Percentiles rank a stretch among this genome's conserved stretches.
Evolutionary conservation across 2,113 vertebrate genomes (phyloP).

Genomic region (Neopipo cinnamomea): DNA sequence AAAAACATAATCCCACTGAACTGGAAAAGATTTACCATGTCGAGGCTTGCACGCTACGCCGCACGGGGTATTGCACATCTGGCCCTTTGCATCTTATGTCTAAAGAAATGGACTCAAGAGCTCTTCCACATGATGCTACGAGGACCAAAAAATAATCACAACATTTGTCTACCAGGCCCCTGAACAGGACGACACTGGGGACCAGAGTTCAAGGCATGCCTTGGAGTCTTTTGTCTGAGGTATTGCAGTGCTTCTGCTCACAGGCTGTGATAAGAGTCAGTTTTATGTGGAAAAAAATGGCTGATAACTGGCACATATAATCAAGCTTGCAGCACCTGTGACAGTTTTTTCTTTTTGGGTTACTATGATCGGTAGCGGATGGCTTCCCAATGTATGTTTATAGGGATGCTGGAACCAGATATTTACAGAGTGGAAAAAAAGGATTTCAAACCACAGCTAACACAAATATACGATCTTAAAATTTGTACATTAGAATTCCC

Average conservation of each 20-base stretch:
- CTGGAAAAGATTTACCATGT: neutral
- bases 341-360: neutral
- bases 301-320: neutral
- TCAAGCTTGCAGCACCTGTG: neutral
- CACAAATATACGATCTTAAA: neutral
- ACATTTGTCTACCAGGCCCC: neutral
- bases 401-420: neutral
- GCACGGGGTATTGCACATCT: fast-evolving
- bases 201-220: fast-evolving
- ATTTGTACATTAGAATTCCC: neutral
- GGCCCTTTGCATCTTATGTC: neutral
- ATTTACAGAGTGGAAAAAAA: neutral
- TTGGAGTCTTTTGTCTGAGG: neutral
- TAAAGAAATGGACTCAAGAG: neutral
- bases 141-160: neutral
- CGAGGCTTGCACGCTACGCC: fast-evolving
- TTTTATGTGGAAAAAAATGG: neutral
- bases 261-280: neutral
- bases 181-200: fast-evolving
- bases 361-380: neutral
- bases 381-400: neutral
- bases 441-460: neutral
- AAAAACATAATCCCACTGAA: neutral
- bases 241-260: neutral
- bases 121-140: fast-evolving